Percentiles rank a stretch among this genome's conserved stretches.
These are phyloP conservation scores for Cepaea nemoralis DNA, from an alignment of 1,140 invertebrate genomes.

Conservation along the genomic window DNA sequence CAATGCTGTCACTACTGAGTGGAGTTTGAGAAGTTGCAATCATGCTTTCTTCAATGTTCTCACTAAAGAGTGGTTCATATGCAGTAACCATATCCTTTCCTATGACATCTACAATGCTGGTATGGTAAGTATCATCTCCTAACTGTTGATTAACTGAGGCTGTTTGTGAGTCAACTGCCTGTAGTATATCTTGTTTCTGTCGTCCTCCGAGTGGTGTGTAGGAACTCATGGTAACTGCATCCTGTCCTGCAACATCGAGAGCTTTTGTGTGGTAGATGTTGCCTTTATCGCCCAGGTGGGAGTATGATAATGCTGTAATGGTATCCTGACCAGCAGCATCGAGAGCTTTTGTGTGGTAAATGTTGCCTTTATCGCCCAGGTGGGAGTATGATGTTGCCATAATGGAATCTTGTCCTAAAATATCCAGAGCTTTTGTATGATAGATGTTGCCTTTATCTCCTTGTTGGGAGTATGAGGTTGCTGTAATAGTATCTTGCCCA, in stretches of 20 bases:
- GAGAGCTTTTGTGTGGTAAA: slow-evolving; percentile 32
- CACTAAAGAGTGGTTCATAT: no score
- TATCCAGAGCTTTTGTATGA: slow-evolving; percentile 37
- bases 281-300: slow-evolving; percentile 12
- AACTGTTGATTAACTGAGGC: no score
- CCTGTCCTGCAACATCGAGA: slow-evolving; percentile 25
- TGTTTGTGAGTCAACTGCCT: no score
- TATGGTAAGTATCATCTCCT: no score
- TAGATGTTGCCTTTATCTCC: slow-evolving; percentile 26
- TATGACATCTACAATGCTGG: no score
- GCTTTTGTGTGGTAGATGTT: slow-evolving; percentile 34
- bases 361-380: slow-evolving; percentile 35
- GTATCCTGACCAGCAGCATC: slow-evolving; percentile 37
- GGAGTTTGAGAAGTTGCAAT: background rate
- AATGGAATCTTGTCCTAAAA: slow-evolving; percentile 22
- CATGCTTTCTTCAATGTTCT: no score
- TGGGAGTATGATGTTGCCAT: background rate
- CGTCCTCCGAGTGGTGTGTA: background rate
- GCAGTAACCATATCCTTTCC: no score
- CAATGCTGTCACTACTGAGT: background rate
- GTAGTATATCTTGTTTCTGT: background rate
- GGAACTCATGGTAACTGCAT: background rate
- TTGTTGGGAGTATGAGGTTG: background rate
- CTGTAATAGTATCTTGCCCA: slow-evolving; percentile 24
- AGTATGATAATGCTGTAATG: background rate